Evolutionary conservation across 2,113 vertebrate genomes (phyloP), one percentile per base, ranked within the genome.

Genomic region (Ahaetulla prasina): DNA sequence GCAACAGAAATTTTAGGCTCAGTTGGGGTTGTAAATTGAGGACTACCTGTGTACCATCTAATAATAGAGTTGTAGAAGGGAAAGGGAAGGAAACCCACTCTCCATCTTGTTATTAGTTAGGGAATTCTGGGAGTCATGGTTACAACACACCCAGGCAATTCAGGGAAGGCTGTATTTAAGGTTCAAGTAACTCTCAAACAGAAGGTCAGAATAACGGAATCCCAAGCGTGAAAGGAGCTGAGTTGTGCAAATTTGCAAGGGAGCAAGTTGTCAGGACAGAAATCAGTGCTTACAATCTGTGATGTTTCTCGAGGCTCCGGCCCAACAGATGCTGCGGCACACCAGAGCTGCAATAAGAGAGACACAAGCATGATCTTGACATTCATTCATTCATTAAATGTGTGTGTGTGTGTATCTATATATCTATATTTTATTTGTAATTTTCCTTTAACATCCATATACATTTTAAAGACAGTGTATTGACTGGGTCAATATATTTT

Each of bases 311-410:
- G 74, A 52, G 54, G 2, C 80, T 63, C 45, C 11, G 4, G 14
- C 14, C 55, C 54, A 53, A 89, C 74, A 8, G 92, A 90, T 52
- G 88, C 88, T 90, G 92, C 50, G 2, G 92, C 92, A 45, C 92
- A 90, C 92, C 92, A 92, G 47, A 92, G 92, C 92, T 92, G 45
- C 54, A 43, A 53, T 35, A 16, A 10, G 35, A 86, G 74, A 84
- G 43, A 60, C 1, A 52, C 11, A 85, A 89, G 50, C 10, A 12
- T 6, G 8, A 85, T 10, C 22, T n/a, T 74, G 25, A n/a, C 23
- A 88, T 39, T 45, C n/a, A 39, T 45, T 8, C 5, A 18, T n/a
- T n/a, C n/a, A n/a, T 52, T 52, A 12, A 14, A 12, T 52, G 50
- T 49, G 47, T 49, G 47, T 49, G 8, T 49, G 47, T 49, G n/a